phyloP scores from a whole-genome alignment of 1,140 invertebrate species.

The Marisa cornuarietis region DNA sequence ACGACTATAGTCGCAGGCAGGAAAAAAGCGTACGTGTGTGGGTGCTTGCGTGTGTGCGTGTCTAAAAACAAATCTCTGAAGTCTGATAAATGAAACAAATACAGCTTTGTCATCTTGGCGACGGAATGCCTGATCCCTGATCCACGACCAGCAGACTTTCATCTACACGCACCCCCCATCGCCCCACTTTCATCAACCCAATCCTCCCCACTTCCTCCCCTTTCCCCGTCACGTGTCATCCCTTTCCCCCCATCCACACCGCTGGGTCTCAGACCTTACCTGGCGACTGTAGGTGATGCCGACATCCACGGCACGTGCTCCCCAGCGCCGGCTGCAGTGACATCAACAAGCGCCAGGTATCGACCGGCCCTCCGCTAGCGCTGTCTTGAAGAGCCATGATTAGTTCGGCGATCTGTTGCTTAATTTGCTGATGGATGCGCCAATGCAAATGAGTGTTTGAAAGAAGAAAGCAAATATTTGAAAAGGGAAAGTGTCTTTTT shows the following conservation, averaged over 20 bases:
- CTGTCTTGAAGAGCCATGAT: conserved; percentile 13
- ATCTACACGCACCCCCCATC: not conserved
- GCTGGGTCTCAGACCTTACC: not conserved
- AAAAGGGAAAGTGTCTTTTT: conserved; percentile 24
- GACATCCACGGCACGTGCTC: not conserved
- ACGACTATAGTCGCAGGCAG: too few relatives aligned
- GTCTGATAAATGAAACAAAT: not conserved
- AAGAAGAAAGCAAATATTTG: conserved; percentile 19
- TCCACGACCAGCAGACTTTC: not conserved
- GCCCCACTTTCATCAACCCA: not conserved
- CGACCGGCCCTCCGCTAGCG: too few relatives aligned
- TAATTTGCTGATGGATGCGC: conserved; percentile 22
- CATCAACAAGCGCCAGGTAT: conserved; percentile 12
- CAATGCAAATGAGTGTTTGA: conserved; percentile 22
- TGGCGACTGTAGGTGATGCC: not conserved
- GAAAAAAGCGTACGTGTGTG: not conserved
- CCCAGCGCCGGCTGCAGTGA: not conserved
- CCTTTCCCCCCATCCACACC: not conserved
- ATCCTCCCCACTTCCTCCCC: not conserved
- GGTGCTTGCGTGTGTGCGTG: not conserved
- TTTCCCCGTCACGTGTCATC: not conserved
- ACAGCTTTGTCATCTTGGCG: not conserved
- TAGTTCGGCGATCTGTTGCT: conserved; percentile 14
- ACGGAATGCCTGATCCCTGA: conserved; percentile 1
- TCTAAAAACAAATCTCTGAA: not conserved